Percentiles rank a stretch among this genome's conserved stretches.
These are phyloP conservation scores for Equus przewalskii DNA, from an alignment of 2,113 vertebrate genomes.

Conservation along the genomic window DNA sequence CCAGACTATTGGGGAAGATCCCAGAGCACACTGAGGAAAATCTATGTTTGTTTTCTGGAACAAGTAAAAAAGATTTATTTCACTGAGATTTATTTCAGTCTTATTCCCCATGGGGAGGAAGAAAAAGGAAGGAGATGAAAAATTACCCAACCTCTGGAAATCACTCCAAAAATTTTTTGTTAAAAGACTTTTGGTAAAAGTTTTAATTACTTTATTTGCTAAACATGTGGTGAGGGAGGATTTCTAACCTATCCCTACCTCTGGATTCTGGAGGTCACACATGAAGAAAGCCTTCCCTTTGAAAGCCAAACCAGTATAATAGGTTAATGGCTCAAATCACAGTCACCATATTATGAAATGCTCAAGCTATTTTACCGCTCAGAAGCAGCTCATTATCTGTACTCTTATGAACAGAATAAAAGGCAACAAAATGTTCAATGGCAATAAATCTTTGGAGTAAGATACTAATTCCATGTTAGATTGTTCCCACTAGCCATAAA, in stretches of 20 bases:
- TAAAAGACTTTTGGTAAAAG: not conserved
- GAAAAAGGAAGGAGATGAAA: not conserved
- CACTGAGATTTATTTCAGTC: not conserved
- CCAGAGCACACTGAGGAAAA: not conserved
- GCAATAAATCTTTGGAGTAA: constrained; percentile 54
- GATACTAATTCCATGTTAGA: not conserved
- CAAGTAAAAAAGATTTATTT: not conserved
- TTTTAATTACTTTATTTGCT: constrained; percentile 2
- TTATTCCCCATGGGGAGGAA: not conserved
- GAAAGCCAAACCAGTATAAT: not conserved
- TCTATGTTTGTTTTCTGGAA: not conserved
- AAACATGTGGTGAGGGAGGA: not conserved
- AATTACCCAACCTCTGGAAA: not conserved
- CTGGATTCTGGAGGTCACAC: constrained; percentile 30
- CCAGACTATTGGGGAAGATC: not conserved
- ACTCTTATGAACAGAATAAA: constrained; percentile 67
- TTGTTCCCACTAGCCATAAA: constrained; percentile 64
- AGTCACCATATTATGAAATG: constrained; percentile 42
- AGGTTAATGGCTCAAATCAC: constrained; percentile 62
- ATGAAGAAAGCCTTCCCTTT: constrained; percentile 12
- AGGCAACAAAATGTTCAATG: constrained; percentile 55
- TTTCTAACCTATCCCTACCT: not conserved
- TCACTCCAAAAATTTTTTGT: not conserved
- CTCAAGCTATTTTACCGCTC: constrained; percentile 15
- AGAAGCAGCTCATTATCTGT: constrained; percentile 65